These are phyloP conservation scores for Eupleurogrammus muticus DNA, from an alignment of 2,797 vertebrate genomes.

Conservation along the genomic window DNA sequence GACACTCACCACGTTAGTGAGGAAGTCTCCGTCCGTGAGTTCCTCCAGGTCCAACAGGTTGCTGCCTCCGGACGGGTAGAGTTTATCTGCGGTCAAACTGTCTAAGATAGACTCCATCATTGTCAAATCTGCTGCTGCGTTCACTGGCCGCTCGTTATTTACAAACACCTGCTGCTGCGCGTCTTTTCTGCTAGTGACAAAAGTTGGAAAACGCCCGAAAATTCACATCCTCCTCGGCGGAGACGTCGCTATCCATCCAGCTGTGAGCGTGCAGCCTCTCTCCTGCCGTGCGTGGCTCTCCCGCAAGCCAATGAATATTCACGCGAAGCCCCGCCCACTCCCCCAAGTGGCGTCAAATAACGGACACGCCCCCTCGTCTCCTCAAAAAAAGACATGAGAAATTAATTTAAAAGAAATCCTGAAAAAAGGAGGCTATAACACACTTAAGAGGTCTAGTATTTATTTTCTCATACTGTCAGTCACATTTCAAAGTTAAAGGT, in stretches of 20 bases:
- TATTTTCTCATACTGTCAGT: no score
- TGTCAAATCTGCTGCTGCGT: background rate
- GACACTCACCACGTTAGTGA: slow-evolving; percentile 90
- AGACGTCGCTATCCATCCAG: slow-evolving; percentile 48
- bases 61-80: slow-evolving; percentile 81
- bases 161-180: slow-evolving; percentile 19
- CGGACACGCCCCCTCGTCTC: slow-evolving; percentile 22
- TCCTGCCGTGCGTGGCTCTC: slow-evolving; percentile 32
- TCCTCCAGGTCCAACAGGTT: slow-evolving; percentile 89
- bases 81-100: slow-evolving; percentile 89
- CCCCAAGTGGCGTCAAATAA: background rate
- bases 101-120: slow-evolving; percentile 93
- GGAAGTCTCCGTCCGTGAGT: slow-evolving; percentile 94
- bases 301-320: slow-evolving; percentile 60
- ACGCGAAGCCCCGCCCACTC: slow-evolving; percentile 46
- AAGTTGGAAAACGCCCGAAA: slow-evolving; percentile 12
- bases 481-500: no score
- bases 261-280: slow-evolving; percentile 36
- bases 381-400: background rate
- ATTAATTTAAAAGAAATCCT: no score
- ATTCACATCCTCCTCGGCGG: slow-evolving; percentile 48
- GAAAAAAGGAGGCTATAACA: no score
- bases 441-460: no score
- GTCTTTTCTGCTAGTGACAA: slow-evolving; percentile 25
- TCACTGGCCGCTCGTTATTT: background rate